Conservation (phyloP, 2,797 vertebrate species). For the Glyptemys insculpta region DNA sequence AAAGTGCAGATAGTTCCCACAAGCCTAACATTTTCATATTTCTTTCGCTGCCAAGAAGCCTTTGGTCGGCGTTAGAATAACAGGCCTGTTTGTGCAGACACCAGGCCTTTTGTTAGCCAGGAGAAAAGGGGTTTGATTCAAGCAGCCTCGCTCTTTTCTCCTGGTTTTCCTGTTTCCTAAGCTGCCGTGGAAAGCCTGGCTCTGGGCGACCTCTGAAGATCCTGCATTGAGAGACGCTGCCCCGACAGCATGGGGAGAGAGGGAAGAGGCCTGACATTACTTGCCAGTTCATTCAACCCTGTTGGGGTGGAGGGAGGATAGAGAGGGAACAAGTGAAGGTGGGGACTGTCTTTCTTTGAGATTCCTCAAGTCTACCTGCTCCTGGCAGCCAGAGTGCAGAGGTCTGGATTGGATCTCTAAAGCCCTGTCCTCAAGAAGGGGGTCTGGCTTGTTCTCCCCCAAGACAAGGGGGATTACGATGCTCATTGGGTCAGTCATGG, state of each 20-base stretch:
- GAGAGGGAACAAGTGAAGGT: no score
- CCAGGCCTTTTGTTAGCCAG: conserved; percentile 78
- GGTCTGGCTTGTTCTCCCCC: not conserved
- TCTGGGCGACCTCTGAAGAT: not conserved
- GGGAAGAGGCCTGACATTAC: not conserved
- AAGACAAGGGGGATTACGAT: not conserved
- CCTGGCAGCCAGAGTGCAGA: not conserved
- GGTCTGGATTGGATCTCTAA: not conserved
- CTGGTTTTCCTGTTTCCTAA: conserved; percentile 43
- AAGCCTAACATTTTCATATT: conserved; percentile 77
- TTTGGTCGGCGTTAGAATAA: conserved; percentile 77
- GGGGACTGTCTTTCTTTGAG: not conserved
- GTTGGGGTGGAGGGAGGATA: not conserved
- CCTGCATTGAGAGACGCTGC: not conserved
- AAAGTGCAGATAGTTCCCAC: conserved; percentile 68
- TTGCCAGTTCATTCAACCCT: not conserved
- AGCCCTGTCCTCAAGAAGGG: not conserved
- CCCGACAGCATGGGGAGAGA: not conserved
- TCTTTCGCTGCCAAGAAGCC: conserved; percentile 77
- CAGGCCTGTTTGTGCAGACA: conserved; percentile 76
- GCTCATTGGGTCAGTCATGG: not conserved
- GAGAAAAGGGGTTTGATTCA: conserved; percentile 77
- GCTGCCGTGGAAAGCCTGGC: conserved; percentile 45
- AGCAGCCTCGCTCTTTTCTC: not conserved
- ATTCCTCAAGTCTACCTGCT: not conserved